Base-by-base conservation (phyloP, 2,113 vertebrate species). In the Sander lucioperca region DNA sequence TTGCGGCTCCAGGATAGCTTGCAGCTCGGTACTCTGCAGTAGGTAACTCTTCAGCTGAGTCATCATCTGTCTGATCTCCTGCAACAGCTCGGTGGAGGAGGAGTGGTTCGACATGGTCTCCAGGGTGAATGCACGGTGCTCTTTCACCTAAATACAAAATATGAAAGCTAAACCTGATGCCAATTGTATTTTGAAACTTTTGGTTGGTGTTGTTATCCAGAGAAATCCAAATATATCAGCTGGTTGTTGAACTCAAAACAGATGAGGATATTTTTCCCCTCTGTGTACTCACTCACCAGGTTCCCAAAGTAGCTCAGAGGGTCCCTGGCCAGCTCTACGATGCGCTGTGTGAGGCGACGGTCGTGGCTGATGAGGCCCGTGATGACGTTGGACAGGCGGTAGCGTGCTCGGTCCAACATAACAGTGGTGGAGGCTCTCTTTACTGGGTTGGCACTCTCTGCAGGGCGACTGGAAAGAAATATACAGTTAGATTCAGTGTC, bases 61-160 rank as follows among this genome's bases (percentile, higher is more conserved):
- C 95, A 99, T 97, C 97, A 99, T 99, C 94, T 97, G 96, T 21
- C 98, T 95, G 80, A 99, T 98, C 94, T 99, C 98, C 93, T 99
- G 98, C 13, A 99, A 85, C 95, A 99, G 96, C 93, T 99, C 98
- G 0, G 97, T 99, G 93, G 98, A 97, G 77, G 97, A 96, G 25
- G 86, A 73, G 91, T 99, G 98, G 43, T 96, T 97, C 0, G 88
- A 90, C 96, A 99, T 97, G 87, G 97, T 98, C 90, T 99, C 98
- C 92, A 99, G 88, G 53, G 97, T 99, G 92, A 97, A 99, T 0
- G 96, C 91, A 19, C 95, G 95, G 75, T 99, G 98, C 90, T 99
- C 98, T 87, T 88, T 96, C 8, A 99, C 97, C 90, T 94, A 14
- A 30, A 84, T 8, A 23, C 21, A 57, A 47, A 58, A 68, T 2